Base-by-base conservation (phyloP, 2,797 vertebrate genomes). In the Sebastes iracundus region DNA sequence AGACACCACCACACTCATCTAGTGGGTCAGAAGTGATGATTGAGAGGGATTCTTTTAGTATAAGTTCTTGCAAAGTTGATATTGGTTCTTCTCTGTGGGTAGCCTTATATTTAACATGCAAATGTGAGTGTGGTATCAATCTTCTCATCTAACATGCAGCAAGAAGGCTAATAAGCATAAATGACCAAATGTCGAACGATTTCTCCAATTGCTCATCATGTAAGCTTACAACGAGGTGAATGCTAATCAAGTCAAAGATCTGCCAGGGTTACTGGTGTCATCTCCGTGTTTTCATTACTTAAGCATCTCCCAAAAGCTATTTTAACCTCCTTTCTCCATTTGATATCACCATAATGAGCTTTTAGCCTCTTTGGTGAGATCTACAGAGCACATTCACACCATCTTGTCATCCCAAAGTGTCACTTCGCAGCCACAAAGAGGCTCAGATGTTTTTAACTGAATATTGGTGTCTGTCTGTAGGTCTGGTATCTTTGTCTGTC, bases 391-490 rank as follows among this genome's bases (percentile, higher is more conserved):
- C 70, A 67, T 72, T 61, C 63, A 76, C 77, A 85, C 75, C 87
- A 90, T 90, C 74, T 28, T 32, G 16, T 82, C 79, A 69, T 79
- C 63, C 62, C 72, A 75, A 23, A 64, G 72, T 42, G 69, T 83
- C 75, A 67, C 67, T 59, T 62, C 74, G 42, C 75, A 74, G 35
- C 80, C 86, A 87, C 42, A 75, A 72, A 73, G 53, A 81, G 77
- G 77, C 82, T 86, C 77, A 73, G 81, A 80, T 88, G 69, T 83
- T 84, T 85, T 82, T 77, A 81, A 65, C 58, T 84, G 87, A 85
- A 16, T 81, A 28, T 68, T 22, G 53, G 53, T 87, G 88, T 88
- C 55, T 61, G 77, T 91, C 79, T 80, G 49, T 66, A 80, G 72
- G 11, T 81, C 38, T 58, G 60, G 23, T 73, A 42, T 81, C 62